Base-by-base conservation (phyloP, 2,113 vertebrate species). In the Ailuropoda melanoleuca region DNA sequence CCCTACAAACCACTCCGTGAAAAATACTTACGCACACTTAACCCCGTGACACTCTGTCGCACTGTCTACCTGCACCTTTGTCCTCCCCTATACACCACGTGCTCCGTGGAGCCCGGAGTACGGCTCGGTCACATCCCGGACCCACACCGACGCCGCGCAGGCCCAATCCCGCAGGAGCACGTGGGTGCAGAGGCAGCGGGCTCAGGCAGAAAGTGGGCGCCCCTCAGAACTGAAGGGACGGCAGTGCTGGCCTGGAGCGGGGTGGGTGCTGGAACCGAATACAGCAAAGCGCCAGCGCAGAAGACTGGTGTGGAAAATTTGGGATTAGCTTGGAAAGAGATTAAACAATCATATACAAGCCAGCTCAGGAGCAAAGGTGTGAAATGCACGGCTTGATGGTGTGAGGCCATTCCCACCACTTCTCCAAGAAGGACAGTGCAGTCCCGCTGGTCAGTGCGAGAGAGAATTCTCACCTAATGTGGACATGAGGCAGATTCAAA, bases 161-260 rank as follows among this genome's bases (percentile, higher is more conserved):
- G 48, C 7, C 3, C 1, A 1, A 6, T 1, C 8, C 8, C 1
- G 14, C n/a, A 21, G 62, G 26, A 70, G 43, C 3, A 8, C 0
- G 1, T 0, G 2, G 0, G 0, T 0, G 5, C 14, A 0, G 0
- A 11, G 29, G 77, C 55, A 6, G 31, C 2, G 0, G 24, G 37
- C 75, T 1, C 1, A 7, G 84, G 21, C 0, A 8, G 39, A 50
- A 24, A 24, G 9, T 31, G 43, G 64, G 5, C 4, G 4, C 64
- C 53, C 34, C 3, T 24, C 53, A 14, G 62, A 31, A 11, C 8
- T 0, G 21, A 48, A 48, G 74, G 43, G 74, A 48, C 0, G 1
- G 74, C 74, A 8, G 26, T 31, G 26, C 43, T 4, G 43, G 64
- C 24, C 43, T 8, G 4, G 43, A 75, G 43, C 1, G 39, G 39